Evolutionary conservation across 2,113 vertebrate genomes (phyloP), one percentile per base, ranked within the genome.

Genomic region (Tragelaphus scriptus): DNA sequence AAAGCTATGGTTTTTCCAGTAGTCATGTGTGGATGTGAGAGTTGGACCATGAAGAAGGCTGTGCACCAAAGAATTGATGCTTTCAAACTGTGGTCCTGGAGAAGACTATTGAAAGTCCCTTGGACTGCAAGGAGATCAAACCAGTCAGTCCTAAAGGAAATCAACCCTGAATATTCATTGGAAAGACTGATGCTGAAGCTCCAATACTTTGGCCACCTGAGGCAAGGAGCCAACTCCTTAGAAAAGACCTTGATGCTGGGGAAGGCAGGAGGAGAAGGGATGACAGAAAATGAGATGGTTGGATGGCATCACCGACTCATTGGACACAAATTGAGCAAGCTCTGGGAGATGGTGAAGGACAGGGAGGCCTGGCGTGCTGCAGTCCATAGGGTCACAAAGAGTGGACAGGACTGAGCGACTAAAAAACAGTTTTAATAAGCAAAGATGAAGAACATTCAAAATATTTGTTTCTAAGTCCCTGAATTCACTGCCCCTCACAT

Each of bases 391-490:
- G 65, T 71, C n/a, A 36, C 65, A n/a, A 65, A 12, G 9, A 40
- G 19, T 40, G 5, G 68, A 40, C n/a, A 23, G 68, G 68, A 40
- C n/a, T 13, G 19, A 40, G n/a, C 0, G 0, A 40, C n/a, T 75
- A 21, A 23, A 75, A 40, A 75, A n/a, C 81, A 84, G 56, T 16
- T 87, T 96, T 87, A 81, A 91, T 85, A 65, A 95, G 88, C 28
- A 81, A 16, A 88, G 58, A 26, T 90, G 61, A 51, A 96, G 19
- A 23, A n/a, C 61, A 63, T 80, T 63, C 15, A 58, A 21, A 25
- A 21, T 40, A 40, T 94, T 92, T 96, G 30, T 71, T 87, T 87
- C 61, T 19, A 90, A 65, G 40, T 63, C 28, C 75, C 40, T 61
- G 32, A 94, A 36, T 86, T 82, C 63, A 88, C 10, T 49, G 59